Percentiles rank a stretch among this genome's conserved stretches.
phyloP scores from a whole-genome alignment of 1,140 invertebrate species.

The Tigriopus japonicus region DNA sequence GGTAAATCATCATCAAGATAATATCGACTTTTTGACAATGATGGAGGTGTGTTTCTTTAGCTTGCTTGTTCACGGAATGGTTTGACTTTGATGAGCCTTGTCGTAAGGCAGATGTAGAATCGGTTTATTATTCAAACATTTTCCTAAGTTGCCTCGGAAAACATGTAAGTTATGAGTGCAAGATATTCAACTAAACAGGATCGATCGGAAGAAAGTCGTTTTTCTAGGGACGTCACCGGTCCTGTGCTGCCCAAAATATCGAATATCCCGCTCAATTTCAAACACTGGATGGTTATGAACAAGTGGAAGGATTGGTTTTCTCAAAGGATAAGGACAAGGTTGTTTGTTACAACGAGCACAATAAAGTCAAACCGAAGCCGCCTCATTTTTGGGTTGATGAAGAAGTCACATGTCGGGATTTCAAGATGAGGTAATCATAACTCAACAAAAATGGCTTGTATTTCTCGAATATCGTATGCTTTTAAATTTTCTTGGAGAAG shows the following conservation, averaged over 20 bases:
- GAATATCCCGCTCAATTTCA: background rate
- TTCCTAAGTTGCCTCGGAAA: background rate
- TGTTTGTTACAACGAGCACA: background rate
- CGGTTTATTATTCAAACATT: background rate
- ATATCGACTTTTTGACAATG: too few relatives aligned
- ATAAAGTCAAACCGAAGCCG: background rate
- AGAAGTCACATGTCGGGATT: constrained; percentile 7
- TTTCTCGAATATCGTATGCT: too few relatives aligned
- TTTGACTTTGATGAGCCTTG: constrained; percentile 8
- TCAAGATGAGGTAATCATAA: background rate
- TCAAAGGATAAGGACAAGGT: background rate
- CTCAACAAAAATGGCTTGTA: too few relatives aligned
- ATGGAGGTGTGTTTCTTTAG: background rate
- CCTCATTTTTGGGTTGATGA: constrained; percentile 5
- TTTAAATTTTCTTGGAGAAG: too few relatives aligned
- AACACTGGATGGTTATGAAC: constrained; percentile 4
- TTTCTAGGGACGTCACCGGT: background rate
- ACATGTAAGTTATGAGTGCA: background rate
- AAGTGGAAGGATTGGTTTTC: background rate
- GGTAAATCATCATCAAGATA: constrained; percentile 29
- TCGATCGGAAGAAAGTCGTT: background rate
- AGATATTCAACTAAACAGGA: background rate
- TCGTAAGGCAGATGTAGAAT: background rate
- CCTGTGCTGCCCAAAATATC: background rate
- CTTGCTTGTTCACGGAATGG: constrained; percentile 3